phyloP scores from a whole-genome alignment of 2,888 invertebrate species.

The Gordius sp. region DNA sequence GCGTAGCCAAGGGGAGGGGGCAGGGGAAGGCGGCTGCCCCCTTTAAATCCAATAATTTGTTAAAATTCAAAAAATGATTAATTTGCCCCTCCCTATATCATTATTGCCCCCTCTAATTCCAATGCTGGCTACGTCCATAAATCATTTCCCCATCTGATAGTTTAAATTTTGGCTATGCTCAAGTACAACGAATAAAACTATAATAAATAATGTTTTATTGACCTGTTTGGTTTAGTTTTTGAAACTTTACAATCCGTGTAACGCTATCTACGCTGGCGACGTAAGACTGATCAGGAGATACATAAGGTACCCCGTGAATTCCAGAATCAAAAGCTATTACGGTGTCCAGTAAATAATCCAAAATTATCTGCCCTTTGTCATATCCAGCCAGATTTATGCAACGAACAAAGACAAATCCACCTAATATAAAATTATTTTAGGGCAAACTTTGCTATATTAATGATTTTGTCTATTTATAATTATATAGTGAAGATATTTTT shows the following conservation, averaged over 20 bases:
- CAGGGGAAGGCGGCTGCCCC: no score
- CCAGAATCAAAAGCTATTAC: neutral
- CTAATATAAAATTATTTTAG: no score
- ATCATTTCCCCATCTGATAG: no score
- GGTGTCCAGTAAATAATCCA: neutral
- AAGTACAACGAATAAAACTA: neutral
- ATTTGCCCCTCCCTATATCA: no score
- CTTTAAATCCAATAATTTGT: no score
- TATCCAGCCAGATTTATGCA: neutral
- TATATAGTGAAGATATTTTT: no score
- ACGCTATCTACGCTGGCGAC: neutral
- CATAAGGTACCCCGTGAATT: neutral
- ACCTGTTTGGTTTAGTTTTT: neutral
- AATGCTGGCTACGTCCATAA: no score
- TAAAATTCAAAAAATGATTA: no score
- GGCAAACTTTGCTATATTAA: no score
- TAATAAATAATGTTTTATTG: neutral
- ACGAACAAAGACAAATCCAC: neutral
- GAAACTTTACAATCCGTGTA: neutral
- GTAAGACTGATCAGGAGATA: constrained; percentile 7
- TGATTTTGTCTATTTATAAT: no score
- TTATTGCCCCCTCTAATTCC: no score
- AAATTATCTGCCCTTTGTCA: constrained; percentile 4
- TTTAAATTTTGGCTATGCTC: neutral
- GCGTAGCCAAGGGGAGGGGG: no score